Evolutionary conservation across 2,113 vertebrate species (phyloP), one percentile per base, ranked within the genome.

Genomic region (Ancistrus triradiatus): DNA sequence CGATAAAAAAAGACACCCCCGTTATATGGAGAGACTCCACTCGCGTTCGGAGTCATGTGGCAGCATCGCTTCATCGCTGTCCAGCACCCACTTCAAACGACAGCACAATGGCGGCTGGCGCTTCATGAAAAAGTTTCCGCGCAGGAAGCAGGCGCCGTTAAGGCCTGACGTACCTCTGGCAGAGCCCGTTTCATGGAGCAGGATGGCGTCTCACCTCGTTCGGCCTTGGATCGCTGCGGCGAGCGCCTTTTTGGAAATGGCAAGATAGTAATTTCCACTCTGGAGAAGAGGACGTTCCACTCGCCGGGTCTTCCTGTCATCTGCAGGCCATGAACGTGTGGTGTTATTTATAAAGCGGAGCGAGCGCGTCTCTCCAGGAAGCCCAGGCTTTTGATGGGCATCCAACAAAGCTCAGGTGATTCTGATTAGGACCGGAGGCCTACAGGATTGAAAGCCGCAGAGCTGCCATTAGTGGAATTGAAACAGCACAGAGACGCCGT

Each of bases 281-380:
- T 79, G 81, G 86, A 88, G 84, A 80, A 89, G 90, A 89, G 69
- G 79, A 86, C 86, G 90, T 91, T 92, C 90, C 90, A 89, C 80
- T 85, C 91, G 72, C 85, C 85, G 83, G 84, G 86, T 79, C 88
- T 91, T 94, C 91, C 93, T 94, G 94, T 94, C 93, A 93, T 95
- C 92, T 96, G 91, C 88, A 80, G 87, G 83, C 90, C 89, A 93
- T 90, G 91, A 92, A 89, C 89, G 74, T 83, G 80, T 18, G 82
- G 79, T 21, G 74, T 81, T 87, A 86, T 83, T 84, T 87, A 80
- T 87, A 86, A 80, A 64, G 8, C 10, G 4, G 7, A 49, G 31
- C 52, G 43, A 25, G 35, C 17, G 57, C 43, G 38, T 48, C 51
- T 48, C 63, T 22, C 35, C 88, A 90, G 89, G 85, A 85, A 86